Base-by-base conservation (phyloP, 1,140 invertebrate species). In the Penaeus vannamei region DNA sequence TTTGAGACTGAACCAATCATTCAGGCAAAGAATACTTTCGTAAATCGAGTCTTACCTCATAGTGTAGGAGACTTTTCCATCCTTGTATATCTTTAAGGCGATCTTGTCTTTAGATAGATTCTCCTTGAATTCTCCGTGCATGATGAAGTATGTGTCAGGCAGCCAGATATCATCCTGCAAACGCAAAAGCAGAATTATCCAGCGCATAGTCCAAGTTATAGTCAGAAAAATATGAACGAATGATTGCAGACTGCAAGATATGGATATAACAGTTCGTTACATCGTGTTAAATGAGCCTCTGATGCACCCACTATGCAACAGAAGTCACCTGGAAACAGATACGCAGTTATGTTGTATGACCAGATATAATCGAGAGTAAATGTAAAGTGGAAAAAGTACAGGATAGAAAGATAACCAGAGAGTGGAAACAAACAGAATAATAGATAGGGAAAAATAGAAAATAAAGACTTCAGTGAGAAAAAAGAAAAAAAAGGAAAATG, bases 131-230 rank as follows among this genome's bases (percentile, higher is more conserved):
- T 98, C 97, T 86, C 97, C 97, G 93, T 98, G 97, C 96, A 98
- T 98, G 93, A 98, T 98, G 94, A 98, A 98, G 93, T 98, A 98
- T 42, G 97, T 98, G 93, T 98, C 97, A 72, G 97, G 97, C 91
- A 97, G 95, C 97, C 97, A 98, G 92, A 98, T 96, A 92, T 97
- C 95, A 92, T 97, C 95, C 94, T 97, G 96, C 93, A 84, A 89
- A 32, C 29, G 32, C 4, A 61, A 46, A 61, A 23, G 36, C 4
- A 61, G 36, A 61, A 42, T 53, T 53, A 53, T 53, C 53, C 12
- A 2, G 53, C 14, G 53, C 53, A 53, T 53, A 12, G 82, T 10
- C 5, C 12, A 59, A 84, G n/a, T 10, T 17, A 14, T 22, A n/a
- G 23, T 29, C 26, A 84, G 61, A 84, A 69, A 29, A 22, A 84